Percentiles rank a stretch among this genome's conserved stretches.
phyloP scores from a whole-genome alignment of 2,888 invertebrate species.

The Epirrita christyi region DNA sequence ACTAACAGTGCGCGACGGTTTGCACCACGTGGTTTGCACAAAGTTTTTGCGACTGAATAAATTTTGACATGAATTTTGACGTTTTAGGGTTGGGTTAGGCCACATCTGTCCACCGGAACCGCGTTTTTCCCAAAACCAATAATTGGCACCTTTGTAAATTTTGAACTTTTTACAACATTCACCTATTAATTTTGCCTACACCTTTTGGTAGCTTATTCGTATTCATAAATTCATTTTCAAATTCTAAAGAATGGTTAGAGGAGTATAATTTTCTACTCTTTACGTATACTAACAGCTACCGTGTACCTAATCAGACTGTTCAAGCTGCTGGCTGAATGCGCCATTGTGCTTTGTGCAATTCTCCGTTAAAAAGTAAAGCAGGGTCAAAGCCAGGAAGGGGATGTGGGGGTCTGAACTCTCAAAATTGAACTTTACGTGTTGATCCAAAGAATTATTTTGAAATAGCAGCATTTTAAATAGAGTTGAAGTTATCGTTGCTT shows the following conservation, averaged over 20 bases:
- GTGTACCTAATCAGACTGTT: slow-evolving; percentile 6
- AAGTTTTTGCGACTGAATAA: slow-evolving; percentile 2
- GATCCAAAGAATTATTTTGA: too few relatives aligned
- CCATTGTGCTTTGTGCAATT: slow-evolving; percentile 11
- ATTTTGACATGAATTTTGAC: not conserved
- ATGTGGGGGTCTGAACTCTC: not conserved
- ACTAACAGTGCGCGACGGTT: not conserved
- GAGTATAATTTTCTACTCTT: not conserved
- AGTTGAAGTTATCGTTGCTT: too few relatives aligned
- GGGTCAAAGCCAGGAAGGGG: not conserved
- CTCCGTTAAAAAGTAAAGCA: slow-evolving; percentile 12
- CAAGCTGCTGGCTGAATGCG: slow-evolving; percentile 2
- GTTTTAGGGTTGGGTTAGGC: too few relatives aligned
- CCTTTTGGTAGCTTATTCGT: not conserved
- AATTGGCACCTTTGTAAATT: too few relatives aligned
- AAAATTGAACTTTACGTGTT: too few relatives aligned
- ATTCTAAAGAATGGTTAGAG: not conserved
- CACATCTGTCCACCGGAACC: too few relatives aligned
- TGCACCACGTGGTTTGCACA: not conserved
- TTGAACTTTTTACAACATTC: not conserved
- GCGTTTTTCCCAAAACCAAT: too few relatives aligned
- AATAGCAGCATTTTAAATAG: too few relatives aligned
- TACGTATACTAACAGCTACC: not conserved
- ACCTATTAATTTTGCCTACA: not conserved
- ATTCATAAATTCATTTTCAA: not conserved